Evolutionary conservation across 2,113 vertebrate species (phyloP).

Genomic region (Corythaeola cristata): DNA sequence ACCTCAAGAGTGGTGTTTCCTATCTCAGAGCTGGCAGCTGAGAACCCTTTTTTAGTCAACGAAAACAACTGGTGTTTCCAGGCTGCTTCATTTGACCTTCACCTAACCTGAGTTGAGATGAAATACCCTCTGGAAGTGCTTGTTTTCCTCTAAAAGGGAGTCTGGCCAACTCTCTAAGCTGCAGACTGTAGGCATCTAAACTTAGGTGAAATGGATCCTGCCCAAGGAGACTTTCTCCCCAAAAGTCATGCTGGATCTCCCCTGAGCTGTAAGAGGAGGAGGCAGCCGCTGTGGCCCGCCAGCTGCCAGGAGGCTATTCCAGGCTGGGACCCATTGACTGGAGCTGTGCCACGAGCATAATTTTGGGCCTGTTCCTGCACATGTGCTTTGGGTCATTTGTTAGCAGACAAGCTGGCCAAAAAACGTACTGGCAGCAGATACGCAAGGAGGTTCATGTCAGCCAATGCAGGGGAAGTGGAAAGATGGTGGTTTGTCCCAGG

Average conservation of each 20-base stretch:
- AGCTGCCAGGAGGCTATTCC: neutral
- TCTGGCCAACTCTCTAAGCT: neutral
- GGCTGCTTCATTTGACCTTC: constrained; percentile 1
- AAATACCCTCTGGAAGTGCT: neutral
- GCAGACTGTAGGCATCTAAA: neutral
- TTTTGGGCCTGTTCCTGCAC: neutral
- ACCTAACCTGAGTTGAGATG: neutral
- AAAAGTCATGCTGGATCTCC: neutral
- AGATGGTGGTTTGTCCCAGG: neutral
- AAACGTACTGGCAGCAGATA: neutral
- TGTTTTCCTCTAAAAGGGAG: neutral
- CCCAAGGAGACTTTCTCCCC: neutral
- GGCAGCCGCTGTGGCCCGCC: rapidly evolving
- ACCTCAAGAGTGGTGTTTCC: neutral
- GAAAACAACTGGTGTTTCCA: neutral
- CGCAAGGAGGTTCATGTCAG: rapidly evolving
- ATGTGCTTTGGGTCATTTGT: neutral
- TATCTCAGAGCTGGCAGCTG: constrained; percentile 3
- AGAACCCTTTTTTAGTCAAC: neutral
- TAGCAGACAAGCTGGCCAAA: neutral
- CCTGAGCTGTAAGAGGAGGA: neutral
- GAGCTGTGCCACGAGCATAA: neutral
- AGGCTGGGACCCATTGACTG: neutral
- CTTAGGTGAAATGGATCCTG: neutral
- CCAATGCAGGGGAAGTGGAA: rapidly evolving